Conservation (phyloP, 2,888 invertebrate genomes). For the Serrognathus titanus region DNA sequence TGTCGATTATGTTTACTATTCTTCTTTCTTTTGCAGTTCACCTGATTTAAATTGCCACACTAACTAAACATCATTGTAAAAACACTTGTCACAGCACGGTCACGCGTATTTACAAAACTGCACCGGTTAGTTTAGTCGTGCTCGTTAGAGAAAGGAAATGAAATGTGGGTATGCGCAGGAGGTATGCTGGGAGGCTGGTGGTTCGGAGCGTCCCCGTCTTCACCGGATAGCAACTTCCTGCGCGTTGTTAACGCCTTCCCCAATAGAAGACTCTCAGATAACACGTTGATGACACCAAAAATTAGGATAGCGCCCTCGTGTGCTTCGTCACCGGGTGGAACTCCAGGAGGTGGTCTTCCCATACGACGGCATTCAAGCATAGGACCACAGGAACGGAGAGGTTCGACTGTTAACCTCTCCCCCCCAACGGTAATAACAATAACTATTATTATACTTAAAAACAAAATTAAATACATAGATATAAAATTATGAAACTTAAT, state of each 20-base stretch:
- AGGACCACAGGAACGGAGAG: conserved; percentile 83
- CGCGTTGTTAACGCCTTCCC: conserved; percentile 78
- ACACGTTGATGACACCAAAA: conserved; percentile 87
- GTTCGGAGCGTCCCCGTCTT: conserved; percentile 79
- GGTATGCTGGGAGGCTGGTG: conserved; percentile 75
- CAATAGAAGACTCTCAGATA: conserved; percentile 85
- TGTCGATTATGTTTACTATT: too few relatives aligned
- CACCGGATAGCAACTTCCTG: conserved; percentile 83
- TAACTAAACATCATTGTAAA: too few relatives aligned
- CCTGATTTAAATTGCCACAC: too few relatives aligned
- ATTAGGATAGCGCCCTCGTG: conserved; percentile 86
- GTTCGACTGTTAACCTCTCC: conserved; percentile 79
- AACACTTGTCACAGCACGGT: too few relatives aligned
- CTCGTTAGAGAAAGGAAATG: too few relatives aligned
- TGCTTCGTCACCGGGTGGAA: conserved; percentile 74
- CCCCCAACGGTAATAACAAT: conserved; percentile 72
- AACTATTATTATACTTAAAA: too few relatives aligned
- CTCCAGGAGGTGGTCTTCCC: conserved; percentile 74
- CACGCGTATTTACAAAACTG: too few relatives aligned
- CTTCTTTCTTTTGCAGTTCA: too few relatives aligned
- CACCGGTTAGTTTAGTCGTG: not conserved
- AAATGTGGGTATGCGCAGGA: conserved; percentile 27
- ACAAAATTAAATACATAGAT: too few relatives aligned
- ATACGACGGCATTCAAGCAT: conserved; percentile 88
- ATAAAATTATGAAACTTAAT: too few relatives aligned